These are phyloP conservation scores for Malurus cyaneus DNA, from an alignment of 2,113 vertebrate species.

Conservation along the genomic window DNA sequence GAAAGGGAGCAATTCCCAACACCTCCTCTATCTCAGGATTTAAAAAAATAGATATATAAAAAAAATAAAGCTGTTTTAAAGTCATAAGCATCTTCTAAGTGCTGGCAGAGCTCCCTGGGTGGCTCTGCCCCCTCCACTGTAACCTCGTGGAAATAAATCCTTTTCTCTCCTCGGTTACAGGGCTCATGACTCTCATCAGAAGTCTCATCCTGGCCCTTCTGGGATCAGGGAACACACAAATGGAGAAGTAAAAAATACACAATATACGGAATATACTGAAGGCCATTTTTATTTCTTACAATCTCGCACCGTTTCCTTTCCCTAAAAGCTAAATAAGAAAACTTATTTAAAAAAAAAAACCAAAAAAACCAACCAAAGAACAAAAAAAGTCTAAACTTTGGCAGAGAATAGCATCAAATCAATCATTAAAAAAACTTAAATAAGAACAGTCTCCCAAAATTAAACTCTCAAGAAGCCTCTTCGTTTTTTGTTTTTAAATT, in stretches of 20 bases:
- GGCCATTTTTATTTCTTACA: slow-evolving; percentile 30
- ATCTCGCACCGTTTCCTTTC: neutral
- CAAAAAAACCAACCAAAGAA: neutral
- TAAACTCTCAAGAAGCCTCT: neutral
- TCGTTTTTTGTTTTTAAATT: neutral
- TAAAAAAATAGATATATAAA: slow-evolving; percentile 63
- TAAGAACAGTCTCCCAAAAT: slow-evolving; percentile 40
- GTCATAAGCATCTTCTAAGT: slow-evolving; percentile 19
- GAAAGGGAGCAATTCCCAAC: neutral
- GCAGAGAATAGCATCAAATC: slow-evolving; percentile 31
- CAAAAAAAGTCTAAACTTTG: neutral
- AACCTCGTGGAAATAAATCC: neutral
- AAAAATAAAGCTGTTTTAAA: slow-evolving; percentile 62
- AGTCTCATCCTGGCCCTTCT: slow-evolving; percentile 55
- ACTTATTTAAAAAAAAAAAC: neutral
- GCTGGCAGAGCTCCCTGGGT: neutral
- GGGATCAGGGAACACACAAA: neutral
- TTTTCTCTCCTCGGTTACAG: neutral
- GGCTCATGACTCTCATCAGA: slow-evolving; percentile 29
- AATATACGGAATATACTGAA: neutral
- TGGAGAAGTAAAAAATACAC: slow-evolving; percentile 25
- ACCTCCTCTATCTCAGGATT: slow-evolving; percentile 42
- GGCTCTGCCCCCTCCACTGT: neutral
- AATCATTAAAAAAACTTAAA: neutral
- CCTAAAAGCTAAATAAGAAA: neutral